These are phyloP conservation scores for Diadegma fenestrale DNA, from an alignment of 2,888 invertebrate species.

Conservation along the genomic window DNA sequence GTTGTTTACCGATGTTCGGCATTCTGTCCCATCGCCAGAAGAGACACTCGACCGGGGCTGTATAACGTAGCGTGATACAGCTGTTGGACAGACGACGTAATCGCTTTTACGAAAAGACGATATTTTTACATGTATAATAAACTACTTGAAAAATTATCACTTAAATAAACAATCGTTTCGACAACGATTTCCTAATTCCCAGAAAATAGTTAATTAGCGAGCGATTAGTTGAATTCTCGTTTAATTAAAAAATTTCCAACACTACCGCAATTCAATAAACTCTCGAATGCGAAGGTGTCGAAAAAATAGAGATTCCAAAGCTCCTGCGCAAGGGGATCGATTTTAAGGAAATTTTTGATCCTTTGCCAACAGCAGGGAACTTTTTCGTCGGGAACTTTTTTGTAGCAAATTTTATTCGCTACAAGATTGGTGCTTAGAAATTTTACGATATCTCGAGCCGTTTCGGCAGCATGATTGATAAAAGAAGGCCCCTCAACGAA, in stretches of 20 bases:
- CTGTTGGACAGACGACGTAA: conserved; percentile 82
- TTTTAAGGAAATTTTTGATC: neutral
- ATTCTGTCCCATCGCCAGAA: conserved; percentile 88
- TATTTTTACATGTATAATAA: conserved; percentile 12
- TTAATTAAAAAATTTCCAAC: neutral
- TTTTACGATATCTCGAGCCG: neutral
- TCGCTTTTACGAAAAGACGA: conserved; percentile 36
- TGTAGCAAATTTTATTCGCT: neutral
- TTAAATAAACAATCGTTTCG: neutral
- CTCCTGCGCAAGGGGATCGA: neutral
- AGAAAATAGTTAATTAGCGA: neutral
- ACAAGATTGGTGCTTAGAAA: neutral
- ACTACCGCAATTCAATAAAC: no score
- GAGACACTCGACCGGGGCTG: conserved; percentile 89
- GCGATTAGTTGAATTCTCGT: neutral
- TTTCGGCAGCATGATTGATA: neutral
- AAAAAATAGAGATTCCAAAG: neutral
- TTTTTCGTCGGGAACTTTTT: neutral
- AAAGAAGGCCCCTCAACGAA: neutral
- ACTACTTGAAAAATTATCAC: neutral
- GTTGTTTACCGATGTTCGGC: conserved; percentile 87
- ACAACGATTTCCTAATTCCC: neutral
- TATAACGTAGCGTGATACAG: conserved; percentile 90
- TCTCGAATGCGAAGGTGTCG: neutral
- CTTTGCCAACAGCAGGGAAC: neutral